Evolutionary conservation across 2,888 invertebrate species (phyloP).

Genomic region (Nomada lathburiana): DNA sequence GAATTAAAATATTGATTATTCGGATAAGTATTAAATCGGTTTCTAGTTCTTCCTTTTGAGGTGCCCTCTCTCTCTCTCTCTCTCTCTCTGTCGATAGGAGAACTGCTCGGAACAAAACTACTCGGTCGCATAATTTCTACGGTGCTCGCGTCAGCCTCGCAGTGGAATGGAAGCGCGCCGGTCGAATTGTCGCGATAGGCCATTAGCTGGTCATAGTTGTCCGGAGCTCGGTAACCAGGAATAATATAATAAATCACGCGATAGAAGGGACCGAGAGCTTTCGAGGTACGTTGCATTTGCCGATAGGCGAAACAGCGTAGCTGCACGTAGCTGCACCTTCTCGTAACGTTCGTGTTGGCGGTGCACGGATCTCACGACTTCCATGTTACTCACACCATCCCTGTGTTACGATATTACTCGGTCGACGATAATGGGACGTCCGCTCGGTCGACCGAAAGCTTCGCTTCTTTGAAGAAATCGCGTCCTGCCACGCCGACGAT

Average conservation of each 20-base stretch:
- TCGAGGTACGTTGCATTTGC: slow-evolving; percentile 63
- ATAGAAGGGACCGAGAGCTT: slow-evolving; percentile 63
- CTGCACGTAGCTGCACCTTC: slow-evolving; percentile 53
- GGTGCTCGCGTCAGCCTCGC: slow-evolving; percentile 19
- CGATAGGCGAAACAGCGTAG: slow-evolving; percentile 59
- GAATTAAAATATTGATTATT: too few relatives aligned
- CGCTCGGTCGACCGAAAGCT: slow-evolving; percentile 1
- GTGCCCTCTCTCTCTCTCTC: too few relatives aligned
- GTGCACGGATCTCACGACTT: slow-evolving; percentile 80
- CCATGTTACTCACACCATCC: slow-evolving; percentile 74
- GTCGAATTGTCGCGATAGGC: slow-evolving; percentile 66
- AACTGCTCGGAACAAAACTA: not conserved
- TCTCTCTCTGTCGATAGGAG: too few relatives aligned
- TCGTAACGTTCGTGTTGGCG: slow-evolving; percentile 75
- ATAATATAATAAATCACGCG: slow-evolving; percentile 73
- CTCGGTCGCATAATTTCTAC: slow-evolving; percentile 22
- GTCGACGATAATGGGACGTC: slow-evolving; percentile 35
- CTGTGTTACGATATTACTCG: slow-evolving; percentile 42
- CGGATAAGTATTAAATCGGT: too few relatives aligned
- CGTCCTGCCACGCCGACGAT: not conserved
- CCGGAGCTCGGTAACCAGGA: slow-evolving; percentile 54
- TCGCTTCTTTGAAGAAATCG: not conserved
- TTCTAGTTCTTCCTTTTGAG: too few relatives aligned
- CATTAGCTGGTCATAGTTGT: slow-evolving; percentile 75
- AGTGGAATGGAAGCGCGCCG: slow-evolving; percentile 49